Evolutionary conservation across 2,797 vertebrate genomes (phyloP).

Genomic region (Poeciliopsis infans): DNA sequence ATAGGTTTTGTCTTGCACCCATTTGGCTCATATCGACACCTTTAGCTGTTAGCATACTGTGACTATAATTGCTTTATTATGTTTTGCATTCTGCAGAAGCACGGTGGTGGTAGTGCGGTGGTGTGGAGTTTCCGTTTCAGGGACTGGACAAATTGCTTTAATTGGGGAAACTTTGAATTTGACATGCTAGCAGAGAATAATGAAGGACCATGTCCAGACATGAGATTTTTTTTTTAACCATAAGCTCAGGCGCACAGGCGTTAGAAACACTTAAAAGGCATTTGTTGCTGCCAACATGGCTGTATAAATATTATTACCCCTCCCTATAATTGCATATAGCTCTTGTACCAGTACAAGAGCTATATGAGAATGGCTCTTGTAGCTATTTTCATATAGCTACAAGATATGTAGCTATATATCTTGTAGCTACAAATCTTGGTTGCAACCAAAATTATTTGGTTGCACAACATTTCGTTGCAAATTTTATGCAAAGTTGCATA

Average conservation of each 20-base stretch:
- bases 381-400: too few species aligned
- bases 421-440: too few species aligned
- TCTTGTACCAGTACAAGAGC: too few species aligned
- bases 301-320: too few species aligned
- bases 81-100: neutral
- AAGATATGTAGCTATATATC: too few species aligned
- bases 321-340: too few species aligned
- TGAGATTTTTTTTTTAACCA: neutral
- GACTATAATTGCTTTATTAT: neutral
- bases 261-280: neutral
- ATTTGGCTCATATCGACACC: neutral
- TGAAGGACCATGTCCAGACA: neutral
- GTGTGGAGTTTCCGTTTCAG: neutral
- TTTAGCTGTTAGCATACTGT: neutral
- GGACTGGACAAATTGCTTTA: neutral
- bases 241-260: too few species aligned
- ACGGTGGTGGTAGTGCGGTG: neutral
- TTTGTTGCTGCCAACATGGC: neutral
- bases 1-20: neutral
- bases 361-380: too few species aligned
- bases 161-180: neutral
- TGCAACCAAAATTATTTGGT: too few species aligned
- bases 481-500: too few species aligned
- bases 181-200: neutral
- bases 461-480: too few species aligned